Evolutionary conservation across 2,888 invertebrate genomes (phyloP).

Genomic region (Mythimna loreyi): DNA sequence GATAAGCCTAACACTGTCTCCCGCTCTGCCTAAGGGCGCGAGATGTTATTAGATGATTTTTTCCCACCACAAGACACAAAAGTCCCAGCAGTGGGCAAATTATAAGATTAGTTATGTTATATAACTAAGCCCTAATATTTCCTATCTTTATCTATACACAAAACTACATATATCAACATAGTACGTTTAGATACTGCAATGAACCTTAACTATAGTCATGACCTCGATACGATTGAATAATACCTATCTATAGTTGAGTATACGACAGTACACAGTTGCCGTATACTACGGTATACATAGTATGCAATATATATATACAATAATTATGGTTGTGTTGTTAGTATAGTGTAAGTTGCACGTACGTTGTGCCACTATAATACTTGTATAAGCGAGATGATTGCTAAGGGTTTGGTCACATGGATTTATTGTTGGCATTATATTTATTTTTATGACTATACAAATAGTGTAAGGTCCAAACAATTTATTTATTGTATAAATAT

Average conservation of each 20-base stretch:
- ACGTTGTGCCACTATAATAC: constrained; percentile 73
- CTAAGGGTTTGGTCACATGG: constrained; percentile 70
- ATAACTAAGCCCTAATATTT: no score
- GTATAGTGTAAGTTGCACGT: constrained; percentile 77
- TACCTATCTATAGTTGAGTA: constrained; percentile 27
- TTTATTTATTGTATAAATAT: no score
- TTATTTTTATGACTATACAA: no score
- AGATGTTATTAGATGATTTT: no score
- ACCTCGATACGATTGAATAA: constrained; percentile 50
- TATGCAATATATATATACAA: constrained; percentile 64
- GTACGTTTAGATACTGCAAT: background rate
- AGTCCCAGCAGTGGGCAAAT: no score
- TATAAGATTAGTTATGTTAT: no score
- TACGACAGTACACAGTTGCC: constrained; percentile 14
- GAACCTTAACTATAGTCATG: constrained; percentile 45
- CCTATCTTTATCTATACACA: background rate
- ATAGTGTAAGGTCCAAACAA: no score
- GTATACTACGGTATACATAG: constrained; percentile 35
- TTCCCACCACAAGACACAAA: no score
- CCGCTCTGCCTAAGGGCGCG: no score
- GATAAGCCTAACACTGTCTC: no score
- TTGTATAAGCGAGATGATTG: constrained; percentile 79
- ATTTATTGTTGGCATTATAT: background rate
- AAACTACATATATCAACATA: constrained; percentile 6
- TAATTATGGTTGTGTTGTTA: constrained; percentile 74